Base-by-base conservation (phyloP, 1,140 invertebrate genomes). In the Bombus huntii region DNA sequence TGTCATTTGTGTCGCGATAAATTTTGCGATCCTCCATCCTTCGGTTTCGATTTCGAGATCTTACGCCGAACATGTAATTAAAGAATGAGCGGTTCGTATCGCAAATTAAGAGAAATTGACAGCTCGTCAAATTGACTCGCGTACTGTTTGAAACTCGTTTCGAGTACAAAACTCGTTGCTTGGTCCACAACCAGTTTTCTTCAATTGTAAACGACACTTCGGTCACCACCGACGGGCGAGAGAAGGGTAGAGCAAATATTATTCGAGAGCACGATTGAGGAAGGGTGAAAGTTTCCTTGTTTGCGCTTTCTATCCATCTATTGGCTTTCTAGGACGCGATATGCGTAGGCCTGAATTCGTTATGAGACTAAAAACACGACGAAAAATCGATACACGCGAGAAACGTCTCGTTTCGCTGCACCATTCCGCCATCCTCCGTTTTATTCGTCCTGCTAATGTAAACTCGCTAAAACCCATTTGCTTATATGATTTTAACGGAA, bases 21-120 rank as follows among this genome's bases (percentile, higher is more conserved):
- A 28, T 77, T 81, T 22, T 15, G 4, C 44, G 12, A 57, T 42
- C 57, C 71, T 88, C 76, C 53, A 57, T 86, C 76, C 18, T 83
- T 83, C 65, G 22, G 34, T 75, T 82, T 62, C 85, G 79, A 89
- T 82, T 79, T 82, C 39, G 47, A 15, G 15, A 31, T 31, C 5
- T 31, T 15, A 18, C 15, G 28, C 6, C 13, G n/a, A 66, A 18
- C n/a, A 53, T 53, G 6, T 53, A 8, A 53, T 53, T 22, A 53
- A 22, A 53, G 47, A 22, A 53, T 0, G 47, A 18, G 47, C 47
- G 47, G 6, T 47, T 18, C 47, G 47, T 53, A 53, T 53, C 18
- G 25, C 3, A 62, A n/a, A 62, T 62, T 12, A 28, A 28, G 25
- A 62, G 10, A 62, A 62, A 28, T 62, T 12, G 9, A 4, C 10